Evolutionary conservation across 1,140 invertebrate genomes (phyloP), one percentile per base, ranked within the genome.

Genomic region (Pseudachorutes palmiensis): DNA sequence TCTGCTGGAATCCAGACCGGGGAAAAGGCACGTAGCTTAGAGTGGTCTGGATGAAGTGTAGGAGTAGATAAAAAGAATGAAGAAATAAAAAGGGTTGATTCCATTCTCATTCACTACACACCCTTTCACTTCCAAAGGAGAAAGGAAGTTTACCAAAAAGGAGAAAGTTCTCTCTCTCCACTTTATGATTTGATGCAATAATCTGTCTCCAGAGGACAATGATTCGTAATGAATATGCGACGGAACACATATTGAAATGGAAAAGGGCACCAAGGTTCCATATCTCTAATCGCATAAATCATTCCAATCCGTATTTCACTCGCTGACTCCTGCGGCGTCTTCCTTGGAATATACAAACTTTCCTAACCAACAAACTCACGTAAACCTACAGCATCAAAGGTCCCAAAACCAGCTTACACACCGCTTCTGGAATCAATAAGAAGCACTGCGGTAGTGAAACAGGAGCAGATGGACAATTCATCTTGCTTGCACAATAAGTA

Each of bases 181-280:
- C 67, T 73, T 73, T 73, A 73, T 73, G 72, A 73, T 73, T 73
- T 74, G 67, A 68, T 74, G 70, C 72, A 74, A 74, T 74, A 74
- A 74, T 74, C 70, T 74, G 72, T 71, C 72, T 71, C 72, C 32
- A 45, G 70, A 70, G 72, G 32, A 70, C 63, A 82, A 74, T 74
- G 79, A 78, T 65, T 76, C 77, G 55, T 79, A 76, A 73, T 80
- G 81, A 70, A 82, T 74, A 71, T 82, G 80, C 57, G 79, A 77
- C 79, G 81, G 76, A 36, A 76, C 75, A 68, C 58, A 74, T 76
- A 70, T 70, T 69, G 66, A 72, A 75, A 72, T 51, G 49, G 68
- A 66, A 63, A 65, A 65, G 67, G 62, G 57, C 67, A 69, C 58
- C 24, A 51, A 55, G 48, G 62, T 69, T 69, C 62, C 29, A 68